Percentiles rank a stretch among this genome's conserved stretches.
Conservation (phyloP, 2,797 vertebrate genomes). For the Poeciliopsis presidionis region DNA sequence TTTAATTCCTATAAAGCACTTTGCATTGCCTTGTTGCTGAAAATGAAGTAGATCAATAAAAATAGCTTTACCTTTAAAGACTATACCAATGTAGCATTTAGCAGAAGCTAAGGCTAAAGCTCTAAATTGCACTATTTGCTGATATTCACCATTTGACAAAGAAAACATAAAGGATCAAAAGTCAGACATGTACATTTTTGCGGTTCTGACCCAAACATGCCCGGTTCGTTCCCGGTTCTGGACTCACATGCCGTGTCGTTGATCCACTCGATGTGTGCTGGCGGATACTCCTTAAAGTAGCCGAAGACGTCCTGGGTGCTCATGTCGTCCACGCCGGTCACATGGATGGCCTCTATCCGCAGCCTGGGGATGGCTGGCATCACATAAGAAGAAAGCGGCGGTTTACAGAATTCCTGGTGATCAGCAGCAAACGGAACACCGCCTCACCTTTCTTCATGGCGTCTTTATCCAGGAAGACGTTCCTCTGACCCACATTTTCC, state of each 20-base stretch:
- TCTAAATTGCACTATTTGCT: no score
- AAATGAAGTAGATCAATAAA: no score
- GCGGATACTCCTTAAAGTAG: conserved; percentile 95
- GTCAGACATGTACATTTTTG: no score
- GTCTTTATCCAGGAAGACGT: conserved; percentile 89
- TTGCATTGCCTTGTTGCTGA: no score
- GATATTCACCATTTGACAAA: no score
- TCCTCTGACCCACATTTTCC: conserved; percentile 84
- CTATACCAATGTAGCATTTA: no score
- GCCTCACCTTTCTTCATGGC: conserved; percentile 89
- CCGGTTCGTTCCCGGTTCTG: neutral
- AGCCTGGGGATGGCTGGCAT: conserved; percentile 88
- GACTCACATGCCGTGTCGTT: conserved; percentile 95
- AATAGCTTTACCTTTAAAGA: no score
- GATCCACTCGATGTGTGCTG: conserved; percentile 97
- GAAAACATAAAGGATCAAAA: no score
- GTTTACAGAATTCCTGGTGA: neutral
- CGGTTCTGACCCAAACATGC: neutral
- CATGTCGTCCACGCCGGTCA: conserved; percentile 95
- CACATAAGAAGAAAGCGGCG: conserved; percentile 47
- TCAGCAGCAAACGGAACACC: accelerated
- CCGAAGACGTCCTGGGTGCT: conserved; percentile 95
- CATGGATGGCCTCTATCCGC: conserved; percentile 90
- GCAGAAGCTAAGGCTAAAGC: no score
- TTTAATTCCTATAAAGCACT: no score